A percentile compares a stretch with the other conserved stretches of the same genome.
Evolutionary conservation across 2,113 vertebrate species (phyloP).

Genomic region (Seriola rivoliana): DNA sequence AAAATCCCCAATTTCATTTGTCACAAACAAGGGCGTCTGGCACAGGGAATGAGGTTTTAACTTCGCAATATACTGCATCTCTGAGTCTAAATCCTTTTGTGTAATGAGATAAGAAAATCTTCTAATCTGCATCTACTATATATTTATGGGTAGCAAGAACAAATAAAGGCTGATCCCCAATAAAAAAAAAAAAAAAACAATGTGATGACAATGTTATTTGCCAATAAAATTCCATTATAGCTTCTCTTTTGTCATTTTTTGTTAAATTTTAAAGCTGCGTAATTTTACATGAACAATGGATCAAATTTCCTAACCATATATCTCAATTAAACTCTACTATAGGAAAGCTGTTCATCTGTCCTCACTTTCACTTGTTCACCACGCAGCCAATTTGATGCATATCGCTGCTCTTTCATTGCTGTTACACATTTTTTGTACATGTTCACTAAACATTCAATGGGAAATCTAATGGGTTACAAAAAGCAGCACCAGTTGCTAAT

Average conservation of each 20-base stretch:
- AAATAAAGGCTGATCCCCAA: not conserved
- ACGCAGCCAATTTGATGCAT: too few relatives aligned
- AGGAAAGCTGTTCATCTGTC: too few relatives aligned
- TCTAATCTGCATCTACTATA: slow-evolving; percentile 17
- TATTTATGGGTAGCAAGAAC: not conserved
- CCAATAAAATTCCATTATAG: not conserved
- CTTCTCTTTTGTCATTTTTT: not conserved
- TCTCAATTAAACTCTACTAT: too few relatives aligned
- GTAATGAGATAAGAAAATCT: slow-evolving; percentile 31
- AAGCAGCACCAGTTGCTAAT: too few relatives aligned
- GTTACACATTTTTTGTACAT: too few relatives aligned
- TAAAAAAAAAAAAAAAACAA: not conserved
- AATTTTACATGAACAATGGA: not conserved
- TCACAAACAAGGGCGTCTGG: slow-evolving; percentile 58
- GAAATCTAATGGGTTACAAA: too few relatives aligned
- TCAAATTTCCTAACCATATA: too few relatives aligned
- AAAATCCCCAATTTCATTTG: slow-evolving; percentile 42
- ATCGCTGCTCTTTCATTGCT: too few relatives aligned
- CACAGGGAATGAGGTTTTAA: slow-evolving; percentile 43
- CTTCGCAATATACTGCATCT: slow-evolving; percentile 23
- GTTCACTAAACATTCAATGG: too few relatives aligned
- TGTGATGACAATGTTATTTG: not conserved
- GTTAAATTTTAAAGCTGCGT: not conserved
- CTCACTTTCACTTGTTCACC: too few relatives aligned
- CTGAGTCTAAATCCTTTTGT: slow-evolving; percentile 18